Conservation (phyloP, 2,888 invertebrate genomes). For the Bursaphelenchus okinawaensis region DNA sequence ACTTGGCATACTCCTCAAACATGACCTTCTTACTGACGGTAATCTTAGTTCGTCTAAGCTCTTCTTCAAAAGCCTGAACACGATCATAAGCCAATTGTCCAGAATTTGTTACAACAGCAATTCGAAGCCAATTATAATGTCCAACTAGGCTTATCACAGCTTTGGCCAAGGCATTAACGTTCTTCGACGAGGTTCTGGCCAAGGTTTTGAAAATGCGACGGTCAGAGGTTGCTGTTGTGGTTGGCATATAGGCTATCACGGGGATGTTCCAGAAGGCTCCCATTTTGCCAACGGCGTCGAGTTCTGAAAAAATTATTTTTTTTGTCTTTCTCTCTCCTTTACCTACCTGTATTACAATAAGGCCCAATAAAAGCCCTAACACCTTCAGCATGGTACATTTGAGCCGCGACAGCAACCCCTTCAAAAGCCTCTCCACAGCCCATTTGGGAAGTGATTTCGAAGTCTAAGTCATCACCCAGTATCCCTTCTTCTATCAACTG, state of each 20-base stretch:
- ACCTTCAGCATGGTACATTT: constrained; percentile 53
- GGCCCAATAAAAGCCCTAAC: constrained; percentile 54
- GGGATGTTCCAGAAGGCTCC: constrained; percentile 55
- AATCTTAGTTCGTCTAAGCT: constrained; percentile 40
- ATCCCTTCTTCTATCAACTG: constrained; percentile 35
- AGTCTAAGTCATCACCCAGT: constrained; percentile 33
- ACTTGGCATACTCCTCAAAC: constrained; percentile 47
- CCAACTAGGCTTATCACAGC: constrained; percentile 43
- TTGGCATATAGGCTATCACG: constrained; percentile 52
- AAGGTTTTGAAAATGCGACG: constrained; percentile 37
- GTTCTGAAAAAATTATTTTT: constrained; percentile 6
- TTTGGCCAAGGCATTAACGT: constrained; percentile 51
- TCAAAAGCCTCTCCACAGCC: constrained; percentile 55
- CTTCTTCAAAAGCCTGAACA: constrained; percentile 49
- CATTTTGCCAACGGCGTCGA: constrained; percentile 54
- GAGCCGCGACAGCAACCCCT: constrained; percentile 54
- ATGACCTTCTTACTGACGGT: constrained; percentile 43
- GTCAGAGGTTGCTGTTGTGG: constrained; percentile 23
- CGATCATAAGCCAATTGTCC: constrained; percentile 53
- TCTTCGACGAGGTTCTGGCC: constrained; percentile 39
- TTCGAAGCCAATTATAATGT: constrained; percentile 48
- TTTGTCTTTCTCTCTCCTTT: constrained; percentile 25
- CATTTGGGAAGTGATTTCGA: constrained; percentile 39
- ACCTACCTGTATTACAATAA: constrained; percentile 53
- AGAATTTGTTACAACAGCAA: constrained; percentile 51